Percentiles rank a stretch among this genome's conserved stretches.
Conservation (phyloP, 2,888 invertebrate genomes). For the Plebejus argus region DNA sequence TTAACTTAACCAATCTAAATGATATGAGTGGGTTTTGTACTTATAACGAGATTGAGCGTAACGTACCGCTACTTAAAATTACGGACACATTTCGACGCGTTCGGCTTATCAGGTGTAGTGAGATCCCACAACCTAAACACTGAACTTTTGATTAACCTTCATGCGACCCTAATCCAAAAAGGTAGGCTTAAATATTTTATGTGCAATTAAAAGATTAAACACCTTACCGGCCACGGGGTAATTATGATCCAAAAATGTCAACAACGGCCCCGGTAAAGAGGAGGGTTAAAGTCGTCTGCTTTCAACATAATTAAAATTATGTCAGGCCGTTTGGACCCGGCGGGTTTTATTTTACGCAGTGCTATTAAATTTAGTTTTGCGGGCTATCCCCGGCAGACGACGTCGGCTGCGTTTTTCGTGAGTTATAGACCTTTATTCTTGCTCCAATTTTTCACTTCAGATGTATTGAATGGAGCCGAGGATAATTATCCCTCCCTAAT, state of each 20-base stretch:
- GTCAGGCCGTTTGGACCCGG: conserved; percentile 68
- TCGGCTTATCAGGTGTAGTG: neutral
- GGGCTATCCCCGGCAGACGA: conserved; percentile 71
- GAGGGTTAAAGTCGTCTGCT: conserved; percentile 80
- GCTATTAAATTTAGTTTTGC: conserved; percentile 80
- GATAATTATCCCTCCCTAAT: conserved; percentile 19
- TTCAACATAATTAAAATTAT: conserved; percentile 81
- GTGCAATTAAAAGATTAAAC: conserved; percentile 42
- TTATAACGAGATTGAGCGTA: neutral
- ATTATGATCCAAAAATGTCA: conserved; percentile 51
- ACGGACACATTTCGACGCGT: neutral
- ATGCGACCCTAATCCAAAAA: conserved; percentile 22
- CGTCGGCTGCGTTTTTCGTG: conserved; percentile 77
- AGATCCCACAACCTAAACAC: conserved; percentile 1
- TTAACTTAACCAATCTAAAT: too few relatives aligned
- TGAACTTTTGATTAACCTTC: conserved; percentile 30
- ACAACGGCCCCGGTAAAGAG: conserved; percentile 60
- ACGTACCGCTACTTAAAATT: neutral
- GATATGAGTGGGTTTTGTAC: too few relatives aligned
- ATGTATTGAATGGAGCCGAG: conserved; percentile 39
- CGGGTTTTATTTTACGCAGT: conserved; percentile 77
- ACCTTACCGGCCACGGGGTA: conserved; percentile 39
- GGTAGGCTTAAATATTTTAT: conserved; percentile 35
- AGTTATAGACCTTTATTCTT: conserved; percentile 73
- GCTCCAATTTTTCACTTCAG: conserved; percentile 66